phyloP scores from a whole-genome alignment of 2,797 vertebrate genomes.

The Pelodytes ibericus region DNA sequence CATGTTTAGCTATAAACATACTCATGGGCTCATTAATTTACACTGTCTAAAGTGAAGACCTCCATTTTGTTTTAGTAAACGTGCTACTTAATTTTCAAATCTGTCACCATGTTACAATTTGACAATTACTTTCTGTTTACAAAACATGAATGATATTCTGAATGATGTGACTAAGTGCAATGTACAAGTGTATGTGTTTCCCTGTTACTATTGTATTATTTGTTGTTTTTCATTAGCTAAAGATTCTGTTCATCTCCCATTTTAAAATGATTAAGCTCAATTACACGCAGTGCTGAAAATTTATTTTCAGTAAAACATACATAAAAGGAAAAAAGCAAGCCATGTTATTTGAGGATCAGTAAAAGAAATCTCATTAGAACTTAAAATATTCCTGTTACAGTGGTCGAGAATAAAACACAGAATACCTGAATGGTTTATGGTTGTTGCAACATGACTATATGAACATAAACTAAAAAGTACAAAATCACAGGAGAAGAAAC shows the following conservation, averaged over 20 bases:
- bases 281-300: conserved; percentile 59
- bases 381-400: conserved; percentile 51
- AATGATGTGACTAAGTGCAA: too few relatives aligned
- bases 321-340: conserved; percentile 59
- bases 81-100: too few relatives aligned
- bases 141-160: too few relatives aligned
- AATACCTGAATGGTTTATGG: conserved; percentile 62
- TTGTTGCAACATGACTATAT: conserved; percentile 62
- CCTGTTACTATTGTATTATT: conserved; percentile 62
- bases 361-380: conserved; percentile 59
- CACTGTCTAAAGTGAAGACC: too few relatives aligned
- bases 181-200: conserved; percentile 34
- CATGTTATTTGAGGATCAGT: conserved; percentile 47
- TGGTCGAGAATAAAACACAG: conserved; percentile 49
- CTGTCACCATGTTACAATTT: too few relatives aligned
- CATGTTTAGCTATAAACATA: too few relatives aligned
- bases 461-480: conserved; percentile 64
- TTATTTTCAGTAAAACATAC: conserved; percentile 62
- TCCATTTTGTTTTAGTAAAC: too few relatives aligned
- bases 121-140: too few relatives aligned
- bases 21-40: too few relatives aligned
- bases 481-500: conserved; percentile 73
- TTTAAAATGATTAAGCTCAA: conserved; percentile 70
- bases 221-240: conserved; percentile 67
- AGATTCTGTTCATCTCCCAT: conserved; percentile 67